A percentile compares a stretch with the other conserved stretches of the same genome.
phyloP scores from a whole-genome alignment of 2,797 vertebrate species.

The Monodelphis domestica region DNA sequence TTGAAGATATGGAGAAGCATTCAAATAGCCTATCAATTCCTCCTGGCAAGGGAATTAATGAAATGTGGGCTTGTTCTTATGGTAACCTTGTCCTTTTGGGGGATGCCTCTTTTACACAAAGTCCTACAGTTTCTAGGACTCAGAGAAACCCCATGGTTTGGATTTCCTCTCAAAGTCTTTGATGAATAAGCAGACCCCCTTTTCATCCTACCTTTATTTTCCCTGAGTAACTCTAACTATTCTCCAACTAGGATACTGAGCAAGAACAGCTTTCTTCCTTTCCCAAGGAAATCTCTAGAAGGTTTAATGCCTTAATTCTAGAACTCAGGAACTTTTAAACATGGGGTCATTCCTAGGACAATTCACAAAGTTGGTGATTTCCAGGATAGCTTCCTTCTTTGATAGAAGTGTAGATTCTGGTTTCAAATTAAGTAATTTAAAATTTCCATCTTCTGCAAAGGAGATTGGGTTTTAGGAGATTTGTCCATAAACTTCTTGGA shows the following conservation, averaged over 20 bases:
- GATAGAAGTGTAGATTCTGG: not conserved
- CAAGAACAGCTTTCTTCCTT: not conserved
- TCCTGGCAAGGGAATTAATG: not conserved
- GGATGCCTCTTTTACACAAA: not conserved
- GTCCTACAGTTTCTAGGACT: not conserved
- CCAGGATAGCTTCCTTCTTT: not conserved
- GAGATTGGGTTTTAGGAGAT: too few relatives aligned
- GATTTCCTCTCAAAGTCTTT: not conserved
- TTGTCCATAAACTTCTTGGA: too few relatives aligned
- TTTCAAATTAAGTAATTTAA: not conserved
- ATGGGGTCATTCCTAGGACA: not conserved
- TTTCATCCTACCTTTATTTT: not conserved
- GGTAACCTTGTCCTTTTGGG: not conserved
- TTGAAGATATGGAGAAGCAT: not conserved
- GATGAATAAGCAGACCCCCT: not conserved
- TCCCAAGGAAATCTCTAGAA: not conserved
- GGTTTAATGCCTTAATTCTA: not conserved
- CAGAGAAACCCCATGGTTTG: not conserved
- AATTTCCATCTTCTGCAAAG: too few relatives aligned
- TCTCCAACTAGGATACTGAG: not conserved
- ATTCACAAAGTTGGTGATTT: not conserved
- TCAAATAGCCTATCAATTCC: not conserved
- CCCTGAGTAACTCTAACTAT: not conserved
- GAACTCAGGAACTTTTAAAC: not conserved
- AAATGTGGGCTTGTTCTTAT: not conserved